phyloP scores from a whole-genome alignment of 2,888 invertebrate genomes.

The Meta bourneti region DNA sequence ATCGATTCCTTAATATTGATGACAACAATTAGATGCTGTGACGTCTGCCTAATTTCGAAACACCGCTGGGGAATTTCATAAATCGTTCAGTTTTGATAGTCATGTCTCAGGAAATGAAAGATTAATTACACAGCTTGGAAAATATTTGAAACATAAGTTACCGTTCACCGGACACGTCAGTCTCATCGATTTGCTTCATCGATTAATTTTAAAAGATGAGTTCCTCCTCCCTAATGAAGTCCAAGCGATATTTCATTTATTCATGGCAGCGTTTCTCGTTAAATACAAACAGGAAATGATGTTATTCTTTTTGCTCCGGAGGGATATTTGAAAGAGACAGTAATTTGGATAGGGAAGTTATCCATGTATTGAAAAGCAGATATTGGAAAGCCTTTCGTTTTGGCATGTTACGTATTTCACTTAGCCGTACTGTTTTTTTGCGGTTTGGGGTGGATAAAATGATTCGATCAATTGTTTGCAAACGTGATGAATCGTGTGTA shows the following conservation, averaged over 20 bases:
- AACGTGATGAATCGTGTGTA: slow-evolving; percentile 25
- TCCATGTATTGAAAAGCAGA: slow-evolving; percentile 35
- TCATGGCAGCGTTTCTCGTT: slow-evolving; percentile 23
- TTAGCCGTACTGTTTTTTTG: background rate
- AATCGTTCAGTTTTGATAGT: background rate
- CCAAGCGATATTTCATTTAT: slow-evolving; percentile 51
- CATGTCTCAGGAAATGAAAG: slow-evolving; percentile 44
- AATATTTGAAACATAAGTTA: slow-evolving; percentile 57
- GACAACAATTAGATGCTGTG: background rate
- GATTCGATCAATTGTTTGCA: slow-evolving; percentile 28
- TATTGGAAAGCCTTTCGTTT: slow-evolving; percentile 31
- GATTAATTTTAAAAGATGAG: slow-evolving; percentile 67
- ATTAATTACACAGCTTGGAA: slow-evolving; percentile 54
- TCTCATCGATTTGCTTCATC: slow-evolving; percentile 29
- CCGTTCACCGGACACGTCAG: slow-evolving; percentile 24
- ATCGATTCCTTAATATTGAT: background rate
- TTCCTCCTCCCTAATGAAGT: slow-evolving; percentile 46
- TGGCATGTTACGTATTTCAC: slow-evolving; percentile 7
- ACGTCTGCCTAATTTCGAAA: background rate
- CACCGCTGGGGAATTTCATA: background rate
- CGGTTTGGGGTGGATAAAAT: slow-evolving; percentile 21
- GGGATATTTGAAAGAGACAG: slow-evolving; percentile 40
- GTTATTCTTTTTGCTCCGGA: slow-evolving; percentile 23
- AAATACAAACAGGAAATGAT: slow-evolving; percentile 13
- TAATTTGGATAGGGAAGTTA: slow-evolving; percentile 42